Evolutionary conservation across 2,797 vertebrate species (phyloP).

Genomic region (Sebastes nivosus): DNA sequence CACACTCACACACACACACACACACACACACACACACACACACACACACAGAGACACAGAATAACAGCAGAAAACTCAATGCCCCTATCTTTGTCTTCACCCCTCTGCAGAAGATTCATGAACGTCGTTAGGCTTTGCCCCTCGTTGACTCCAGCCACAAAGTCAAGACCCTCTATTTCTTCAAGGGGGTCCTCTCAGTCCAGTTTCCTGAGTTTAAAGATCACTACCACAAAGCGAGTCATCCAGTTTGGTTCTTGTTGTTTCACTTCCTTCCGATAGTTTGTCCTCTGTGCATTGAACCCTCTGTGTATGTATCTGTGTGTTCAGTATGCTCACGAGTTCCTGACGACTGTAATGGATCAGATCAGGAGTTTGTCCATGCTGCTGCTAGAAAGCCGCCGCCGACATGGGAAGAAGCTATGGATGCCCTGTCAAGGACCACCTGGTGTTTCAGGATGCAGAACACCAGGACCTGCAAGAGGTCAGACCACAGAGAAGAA

Average conservation of each 20-base stretch:
- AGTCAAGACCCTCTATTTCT: neutral
- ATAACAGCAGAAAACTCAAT: neutral
- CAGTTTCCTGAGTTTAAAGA: neutral
- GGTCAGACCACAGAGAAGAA: neutral
- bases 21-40: too few species aligned
- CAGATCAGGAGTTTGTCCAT: neutral
- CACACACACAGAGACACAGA: too few species aligned
- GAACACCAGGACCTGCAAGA: conserved; percentile 8
- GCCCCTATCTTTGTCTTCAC: neutral
- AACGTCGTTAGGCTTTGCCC: neutral
- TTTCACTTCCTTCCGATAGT: neutral
- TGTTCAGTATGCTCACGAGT: neutral
- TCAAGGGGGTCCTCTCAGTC: neutral
- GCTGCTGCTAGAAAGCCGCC: neutral
- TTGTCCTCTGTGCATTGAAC: neutral
- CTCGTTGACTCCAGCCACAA: neutral
- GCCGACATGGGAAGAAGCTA: neutral
- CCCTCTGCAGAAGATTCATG: neutral
- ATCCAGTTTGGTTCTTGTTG: neutral
- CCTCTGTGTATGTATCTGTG: neutral
- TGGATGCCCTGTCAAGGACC: neutral
- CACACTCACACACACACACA: too few species aligned
- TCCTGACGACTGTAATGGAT: neutral
- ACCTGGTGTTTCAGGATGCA: neutral
- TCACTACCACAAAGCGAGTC: neutral